A percentile compares a stretch with the other conserved stretches of the same genome.
These are phyloP conservation scores for Sardina pilchardus DNA, from an alignment of 2,113 vertebrate genomes.

Conservation along the genomic window DNA sequence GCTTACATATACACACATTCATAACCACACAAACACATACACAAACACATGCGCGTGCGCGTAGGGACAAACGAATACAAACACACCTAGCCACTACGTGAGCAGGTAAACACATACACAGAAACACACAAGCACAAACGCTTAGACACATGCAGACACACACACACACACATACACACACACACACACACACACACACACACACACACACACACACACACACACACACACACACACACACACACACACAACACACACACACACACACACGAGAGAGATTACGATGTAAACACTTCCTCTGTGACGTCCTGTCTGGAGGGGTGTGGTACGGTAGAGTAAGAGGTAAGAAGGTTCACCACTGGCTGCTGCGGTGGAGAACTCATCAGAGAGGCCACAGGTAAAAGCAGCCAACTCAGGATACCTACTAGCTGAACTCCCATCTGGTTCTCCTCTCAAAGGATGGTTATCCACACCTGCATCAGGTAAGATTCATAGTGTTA, in stretches of 20 bases:
- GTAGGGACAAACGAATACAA: background rate
- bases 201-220: background rate
- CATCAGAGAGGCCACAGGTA: background rate
- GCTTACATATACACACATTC: slow-evolving; percentile 7
- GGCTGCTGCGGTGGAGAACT: background rate
- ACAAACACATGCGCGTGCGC: background rate
- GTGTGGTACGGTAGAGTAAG: background rate
- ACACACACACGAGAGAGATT: background rate
- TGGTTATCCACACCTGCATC: background rate
- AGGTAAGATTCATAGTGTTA: background rate
- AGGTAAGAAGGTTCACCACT: background rate
- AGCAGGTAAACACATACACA: background rate
- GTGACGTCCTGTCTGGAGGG: slow-evolving; percentile 7
- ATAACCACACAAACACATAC: background rate
- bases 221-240: background rate
- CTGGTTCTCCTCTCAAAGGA: background rate
- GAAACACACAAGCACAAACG: background rate
- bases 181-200: background rate
- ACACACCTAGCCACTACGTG: background rate
- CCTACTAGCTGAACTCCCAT: background rate
- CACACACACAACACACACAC: background rate
- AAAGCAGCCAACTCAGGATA: background rate
- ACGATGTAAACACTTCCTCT: background rate
- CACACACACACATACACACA: background rate
- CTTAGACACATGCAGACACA: background rate